Evolutionary conservation across 37 sponge, comb jelly and placozoan genomes (phyloP).

Genomic region (Tethya wilhelma): DNA sequence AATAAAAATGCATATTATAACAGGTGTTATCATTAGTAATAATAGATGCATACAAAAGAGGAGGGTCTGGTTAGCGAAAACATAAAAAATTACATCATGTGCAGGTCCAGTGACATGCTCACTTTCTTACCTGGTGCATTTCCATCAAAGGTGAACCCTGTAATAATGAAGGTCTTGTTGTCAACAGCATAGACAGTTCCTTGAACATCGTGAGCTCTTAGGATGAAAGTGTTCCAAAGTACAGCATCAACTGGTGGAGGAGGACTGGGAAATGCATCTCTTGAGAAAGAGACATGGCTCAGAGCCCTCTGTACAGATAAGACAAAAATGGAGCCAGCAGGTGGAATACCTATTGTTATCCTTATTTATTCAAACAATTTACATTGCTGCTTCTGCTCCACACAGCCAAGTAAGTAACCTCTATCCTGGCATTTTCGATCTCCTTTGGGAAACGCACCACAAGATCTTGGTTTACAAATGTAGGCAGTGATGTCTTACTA

Average conservation of each 20-base stretch:
- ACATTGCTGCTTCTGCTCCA: slow-evolving; percentile 3
- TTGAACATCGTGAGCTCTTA: slow-evolving; percentile 3
- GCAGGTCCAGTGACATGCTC: not conserved
- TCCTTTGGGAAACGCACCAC: not conserved
- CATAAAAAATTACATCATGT: not conserved
- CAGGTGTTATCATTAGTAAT: not conserved
- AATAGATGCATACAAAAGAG: not conserved
- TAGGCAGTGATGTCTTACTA: not conserved
- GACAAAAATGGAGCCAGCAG: not conserved
- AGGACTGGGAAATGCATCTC: not conserved
- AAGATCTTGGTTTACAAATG: not conserved
- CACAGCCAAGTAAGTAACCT: not conserved
- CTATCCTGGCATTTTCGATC: not conserved
- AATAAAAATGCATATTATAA: not conserved
- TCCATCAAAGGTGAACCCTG: slow-evolving; percentile 23
- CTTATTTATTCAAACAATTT: no score
- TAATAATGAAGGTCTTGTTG: not conserved
- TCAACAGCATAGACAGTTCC: slow-evolving; percentile 10
- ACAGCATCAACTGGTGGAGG: not conserved
- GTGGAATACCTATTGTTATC: not conserved
- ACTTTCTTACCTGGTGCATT: slow-evolving; percentile 29
- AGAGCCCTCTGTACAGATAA: not conserved
- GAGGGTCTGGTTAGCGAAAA: no score
- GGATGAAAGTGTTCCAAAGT: not conserved
- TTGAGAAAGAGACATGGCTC: not conserved